phyloP scores from a whole-genome alignment of 2,797 vertebrate species.

The Scomberomorus guttatus region DNA sequence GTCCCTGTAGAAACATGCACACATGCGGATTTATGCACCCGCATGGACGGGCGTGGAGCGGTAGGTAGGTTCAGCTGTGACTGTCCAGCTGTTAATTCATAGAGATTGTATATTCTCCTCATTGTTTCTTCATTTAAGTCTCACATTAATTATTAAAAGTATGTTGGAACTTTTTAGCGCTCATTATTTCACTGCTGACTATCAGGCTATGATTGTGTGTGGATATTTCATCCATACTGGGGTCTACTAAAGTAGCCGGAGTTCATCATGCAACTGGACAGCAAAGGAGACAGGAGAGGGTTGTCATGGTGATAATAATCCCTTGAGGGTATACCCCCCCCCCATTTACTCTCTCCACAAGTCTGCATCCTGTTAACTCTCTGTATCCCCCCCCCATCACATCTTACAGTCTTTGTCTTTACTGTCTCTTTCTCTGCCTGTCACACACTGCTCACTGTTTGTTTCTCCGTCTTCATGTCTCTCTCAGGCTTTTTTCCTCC shows the following conservation, averaged over 20 bases:
- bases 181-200: conserved; percentile 36
- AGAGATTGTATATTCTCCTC: conserved; percentile 15
- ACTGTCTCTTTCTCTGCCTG: conserved; percentile 30
- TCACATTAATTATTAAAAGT: conserved; percentile 16
- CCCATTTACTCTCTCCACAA: conserved; percentile 68
- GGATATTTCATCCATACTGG: conserved; percentile 31
- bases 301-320: conserved; percentile 80
- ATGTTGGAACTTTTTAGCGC: not conserved
- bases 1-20: conserved; percentile 64
- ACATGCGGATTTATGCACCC: conserved; percentile 47
- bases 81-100: conserved; percentile 41
- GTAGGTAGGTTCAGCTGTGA: conserved; percentile 7
- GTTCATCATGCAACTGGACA: conserved; percentile 73
- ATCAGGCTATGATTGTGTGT: not conserved
- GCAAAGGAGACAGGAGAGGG: conserved; percentile 69
- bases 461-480: conserved; percentile 47
- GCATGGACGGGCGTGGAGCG: not conserved
- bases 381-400: conserved; percentile 46
- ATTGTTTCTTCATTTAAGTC: not conserved
- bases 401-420: conserved; percentile 52
- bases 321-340: conserved; percentile 58
- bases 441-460: conserved; percentile 38
- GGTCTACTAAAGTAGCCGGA: conserved; percentile 55
- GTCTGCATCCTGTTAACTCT: conserved; percentile 64
- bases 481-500: conserved; percentile 30